Evolutionary conservation across 2,888 invertebrate species (phyloP).

Genomic region (Pandemis corylana): DNA sequence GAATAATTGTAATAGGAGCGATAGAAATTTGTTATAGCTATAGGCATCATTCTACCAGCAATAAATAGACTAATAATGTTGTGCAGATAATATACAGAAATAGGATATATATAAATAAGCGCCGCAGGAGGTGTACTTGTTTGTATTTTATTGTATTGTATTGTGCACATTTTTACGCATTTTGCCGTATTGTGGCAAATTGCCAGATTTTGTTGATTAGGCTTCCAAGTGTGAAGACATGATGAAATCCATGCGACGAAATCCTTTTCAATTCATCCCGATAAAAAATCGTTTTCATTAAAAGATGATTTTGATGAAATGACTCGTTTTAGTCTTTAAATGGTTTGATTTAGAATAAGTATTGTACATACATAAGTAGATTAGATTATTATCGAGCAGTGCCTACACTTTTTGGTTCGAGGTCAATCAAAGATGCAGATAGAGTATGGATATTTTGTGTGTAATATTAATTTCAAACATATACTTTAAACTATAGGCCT

Average conservation of each 20-base stretch:
- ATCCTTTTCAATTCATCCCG: not conserved
- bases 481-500: constrained; percentile 35
- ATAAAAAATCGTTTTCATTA: not conserved
- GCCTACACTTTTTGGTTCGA: constrained; percentile 35
- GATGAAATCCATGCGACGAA: not conserved
- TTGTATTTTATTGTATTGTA: too few relatives aligned
- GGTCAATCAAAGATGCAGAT: constrained; percentile 34
- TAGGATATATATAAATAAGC: not conserved
- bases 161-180: not conserved
- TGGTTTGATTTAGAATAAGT: constrained; percentile 32
- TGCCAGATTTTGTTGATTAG: not conserved
- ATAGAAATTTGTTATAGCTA: constrained; percentile 14
- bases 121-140: not conserved
- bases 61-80: constrained; percentile 27
- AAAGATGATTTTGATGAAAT: constrained; percentile 28
- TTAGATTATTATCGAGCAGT: constrained; percentile 32
- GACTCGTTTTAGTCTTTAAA: constrained; percentile 23
- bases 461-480: constrained; percentile 37
- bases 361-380: constrained; percentile 39
- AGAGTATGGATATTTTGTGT: constrained; percentile 37
- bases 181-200: not conserved
- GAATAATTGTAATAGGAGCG: not conserved
- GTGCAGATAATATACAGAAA: not conserved
- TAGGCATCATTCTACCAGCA: constrained; percentile 25
- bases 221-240: not conserved